phyloP scores from a whole-genome alignment of 2,888 invertebrate species.

The Nephrotoma appendiculata region DNA sequence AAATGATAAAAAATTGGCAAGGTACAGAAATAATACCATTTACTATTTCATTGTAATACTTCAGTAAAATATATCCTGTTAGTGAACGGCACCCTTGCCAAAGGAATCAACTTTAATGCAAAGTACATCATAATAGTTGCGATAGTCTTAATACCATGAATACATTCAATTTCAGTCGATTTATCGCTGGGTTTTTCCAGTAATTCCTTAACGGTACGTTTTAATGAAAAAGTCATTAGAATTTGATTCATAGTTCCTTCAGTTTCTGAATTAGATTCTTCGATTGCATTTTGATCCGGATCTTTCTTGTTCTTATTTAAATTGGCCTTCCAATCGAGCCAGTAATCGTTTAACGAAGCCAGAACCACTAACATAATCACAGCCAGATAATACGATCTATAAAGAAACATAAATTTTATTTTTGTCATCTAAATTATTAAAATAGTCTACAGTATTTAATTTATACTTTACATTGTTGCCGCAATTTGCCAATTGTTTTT shows the following conservation, averaged over 20 bases:
- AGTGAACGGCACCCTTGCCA: constrained; percentile 45
- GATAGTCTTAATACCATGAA: constrained; percentile 54
- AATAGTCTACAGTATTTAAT: neutral
- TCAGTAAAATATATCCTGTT: constrained; percentile 45
- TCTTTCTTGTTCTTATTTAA: constrained; percentile 18
- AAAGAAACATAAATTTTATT: neutral
- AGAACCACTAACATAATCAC: constrained; percentile 32
- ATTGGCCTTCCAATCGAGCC: constrained; percentile 13
- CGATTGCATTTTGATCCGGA: constrained; percentile 18
- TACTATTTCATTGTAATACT: constrained; percentile 26
- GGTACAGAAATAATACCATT: neutral
- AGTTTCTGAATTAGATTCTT: constrained; percentile 5
- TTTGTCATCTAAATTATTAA: constrained; percentile 4
- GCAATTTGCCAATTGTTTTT: constrained; percentile 30
- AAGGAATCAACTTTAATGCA: constrained; percentile 50
- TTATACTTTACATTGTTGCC: constrained; percentile 33
- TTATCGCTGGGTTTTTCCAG: constrained; percentile 35
- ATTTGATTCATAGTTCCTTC: constrained; percentile 15
- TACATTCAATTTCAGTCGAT: constrained; percentile 43
- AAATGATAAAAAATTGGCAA: constrained; percentile 6
- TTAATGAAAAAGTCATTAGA: constrained; percentile 47
- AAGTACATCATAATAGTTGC: constrained; percentile 47
- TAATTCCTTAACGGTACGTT: constrained; percentile 43
- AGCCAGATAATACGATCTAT: constrained; percentile 34
- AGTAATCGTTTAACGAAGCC: constrained; percentile 35